These are phyloP conservation scores for Drosophila leontia DNA, from an alignment of 1,140 invertebrate genomes.

Conservation along the genomic window DNA sequence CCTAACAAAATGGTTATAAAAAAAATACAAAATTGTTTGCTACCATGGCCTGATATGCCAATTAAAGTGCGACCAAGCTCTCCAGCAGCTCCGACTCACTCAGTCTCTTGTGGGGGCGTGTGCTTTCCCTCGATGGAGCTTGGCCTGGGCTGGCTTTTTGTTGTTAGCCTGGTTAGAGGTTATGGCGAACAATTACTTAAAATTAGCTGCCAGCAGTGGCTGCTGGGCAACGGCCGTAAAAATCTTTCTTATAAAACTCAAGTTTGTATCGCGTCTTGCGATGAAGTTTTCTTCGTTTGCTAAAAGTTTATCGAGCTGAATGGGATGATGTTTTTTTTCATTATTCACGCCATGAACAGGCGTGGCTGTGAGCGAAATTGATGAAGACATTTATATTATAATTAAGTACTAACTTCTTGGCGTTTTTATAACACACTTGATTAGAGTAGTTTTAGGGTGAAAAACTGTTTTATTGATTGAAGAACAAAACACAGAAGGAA, in stretches of 20 bases:
- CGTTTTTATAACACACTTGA: background rate
- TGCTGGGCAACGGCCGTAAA: conserved; percentile 34
- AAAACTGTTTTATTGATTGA: background rate
- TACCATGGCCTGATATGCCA: conserved; percentile 77
- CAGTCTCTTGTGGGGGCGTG: conserved; percentile 57
- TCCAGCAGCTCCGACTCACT: conserved; percentile 1
- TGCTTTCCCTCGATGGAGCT: conserved; percentile 48
- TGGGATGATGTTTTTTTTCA: conserved; percentile 28
- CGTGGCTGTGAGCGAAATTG: conserved; percentile 4
- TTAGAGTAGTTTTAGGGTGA: background rate
- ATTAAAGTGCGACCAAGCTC: conserved; percentile 76
- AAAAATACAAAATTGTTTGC: conserved; percentile 62
- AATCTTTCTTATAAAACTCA: conserved; percentile 45
- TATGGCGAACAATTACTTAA: conserved; percentile 75
- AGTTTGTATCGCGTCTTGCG: conserved; percentile 18
- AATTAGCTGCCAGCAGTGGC: conserved; percentile 66
- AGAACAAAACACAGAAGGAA: background rate
- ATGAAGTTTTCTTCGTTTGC: conserved; percentile 33
- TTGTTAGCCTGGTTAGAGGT: conserved; percentile 58
- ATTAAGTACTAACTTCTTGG: background rate
- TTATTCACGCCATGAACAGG: conserved; percentile 14
- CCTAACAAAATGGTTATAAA: conserved; percentile 74
- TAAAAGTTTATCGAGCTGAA: conserved; percentile 49
- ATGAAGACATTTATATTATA: conserved; percentile 2
- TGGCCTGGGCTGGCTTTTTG: conserved; percentile 11